Evolutionary conservation across 1,140 invertebrate species (phyloP).

Genomic region (Cotesia chilonis): DNA sequence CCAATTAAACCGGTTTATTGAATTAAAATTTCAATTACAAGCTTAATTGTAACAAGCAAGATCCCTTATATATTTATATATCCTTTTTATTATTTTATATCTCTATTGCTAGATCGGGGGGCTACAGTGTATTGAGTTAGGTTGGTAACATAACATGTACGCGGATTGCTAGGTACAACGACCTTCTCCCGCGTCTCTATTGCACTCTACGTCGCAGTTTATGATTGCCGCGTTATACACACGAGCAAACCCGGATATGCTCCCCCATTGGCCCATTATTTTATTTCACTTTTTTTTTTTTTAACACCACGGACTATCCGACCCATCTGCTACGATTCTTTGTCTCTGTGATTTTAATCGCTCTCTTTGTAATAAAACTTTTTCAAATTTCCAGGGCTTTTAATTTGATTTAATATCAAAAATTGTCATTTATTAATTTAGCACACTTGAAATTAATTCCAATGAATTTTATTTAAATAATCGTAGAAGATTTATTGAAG

Average conservation of each 20-base stretch:
- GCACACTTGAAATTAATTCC: too few relatives aligned
- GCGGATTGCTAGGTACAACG: conserved; percentile 22
- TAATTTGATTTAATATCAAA: too few relatives aligned
- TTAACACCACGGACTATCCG: neutral
- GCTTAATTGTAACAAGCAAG: too few relatives aligned
- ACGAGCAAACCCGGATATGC: conserved; percentile 12
- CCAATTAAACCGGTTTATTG: too few relatives aligned
- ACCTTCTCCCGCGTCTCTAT: conserved; percentile 22
- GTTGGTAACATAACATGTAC: conserved; percentile 22
- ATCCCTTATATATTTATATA: too few relatives aligned
- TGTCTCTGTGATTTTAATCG: neutral
- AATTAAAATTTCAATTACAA: too few relatives aligned
- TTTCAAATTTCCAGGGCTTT: too few relatives aligned
- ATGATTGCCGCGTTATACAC: conserved; percentile 13
- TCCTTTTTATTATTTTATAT: too few relatives aligned
- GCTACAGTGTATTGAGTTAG: conserved; percentile 1
- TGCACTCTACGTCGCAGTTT: conserved; percentile 19
- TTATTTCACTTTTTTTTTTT: neutral
- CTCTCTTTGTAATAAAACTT: too few relatives aligned
- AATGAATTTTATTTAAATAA: too few relatives aligned
- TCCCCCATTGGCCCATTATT: neutral
- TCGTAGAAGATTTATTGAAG: too few relatives aligned
- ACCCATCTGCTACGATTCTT: neutral
- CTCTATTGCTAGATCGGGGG: neutral
- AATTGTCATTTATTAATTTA: too few relatives aligned